Evolutionary conservation across 92 coral and sea anemone species (phyloP).

Genomic region (Porites divaricata): DNA sequence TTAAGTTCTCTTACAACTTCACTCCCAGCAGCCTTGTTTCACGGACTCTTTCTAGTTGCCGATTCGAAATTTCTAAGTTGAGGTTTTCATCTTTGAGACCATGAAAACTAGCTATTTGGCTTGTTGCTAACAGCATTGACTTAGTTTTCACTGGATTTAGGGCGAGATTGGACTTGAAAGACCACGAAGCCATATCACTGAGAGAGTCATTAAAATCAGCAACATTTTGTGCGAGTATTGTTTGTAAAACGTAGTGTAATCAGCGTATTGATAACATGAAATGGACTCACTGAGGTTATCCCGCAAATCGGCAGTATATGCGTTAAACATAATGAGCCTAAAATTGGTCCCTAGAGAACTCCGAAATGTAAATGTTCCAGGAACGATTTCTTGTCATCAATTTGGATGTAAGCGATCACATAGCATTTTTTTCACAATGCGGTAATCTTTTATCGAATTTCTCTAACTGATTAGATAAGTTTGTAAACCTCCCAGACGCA

Average conservation of each 20-base stretch:
- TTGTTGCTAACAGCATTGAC: neutral
- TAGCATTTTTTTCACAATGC: no score
- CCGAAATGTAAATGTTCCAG: no score
- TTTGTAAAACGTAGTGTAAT: neutral
- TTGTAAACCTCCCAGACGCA: no score
- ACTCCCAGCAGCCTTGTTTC: neutral
- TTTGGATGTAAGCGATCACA: neutral
- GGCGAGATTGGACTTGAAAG: neutral
- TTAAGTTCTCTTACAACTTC: neutral
- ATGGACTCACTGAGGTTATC: neutral
- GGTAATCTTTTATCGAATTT: no score
- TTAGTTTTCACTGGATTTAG: neutral
- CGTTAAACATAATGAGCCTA: neutral
- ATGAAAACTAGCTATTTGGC: neutral
- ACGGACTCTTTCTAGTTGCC: neutral
- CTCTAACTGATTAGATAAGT: no score
- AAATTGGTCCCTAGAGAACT: no score
- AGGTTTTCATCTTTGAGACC: neutral
- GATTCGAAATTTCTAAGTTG: neutral
- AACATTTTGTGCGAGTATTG: neutral
- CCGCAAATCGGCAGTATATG: neutral
- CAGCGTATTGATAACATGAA: neutral
- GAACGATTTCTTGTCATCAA: no score
- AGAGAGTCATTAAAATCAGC: neutral
- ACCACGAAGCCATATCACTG: neutral